Conservation (phyloP, 1,140 invertebrate species). For the Papilio xuthus region DNA sequence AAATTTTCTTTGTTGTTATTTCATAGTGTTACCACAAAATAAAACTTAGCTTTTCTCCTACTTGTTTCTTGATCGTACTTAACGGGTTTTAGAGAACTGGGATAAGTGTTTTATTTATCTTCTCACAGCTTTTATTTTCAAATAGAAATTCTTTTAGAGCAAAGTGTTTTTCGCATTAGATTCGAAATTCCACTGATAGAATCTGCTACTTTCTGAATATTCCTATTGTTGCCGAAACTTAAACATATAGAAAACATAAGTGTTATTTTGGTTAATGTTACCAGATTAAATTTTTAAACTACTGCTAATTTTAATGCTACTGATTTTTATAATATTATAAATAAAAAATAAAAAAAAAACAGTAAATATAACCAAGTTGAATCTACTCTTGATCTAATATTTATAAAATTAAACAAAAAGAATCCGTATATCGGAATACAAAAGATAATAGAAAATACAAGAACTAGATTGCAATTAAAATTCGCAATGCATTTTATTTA, state of each 20-base stretch:
- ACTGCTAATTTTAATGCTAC: no score
- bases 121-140: not conserved
- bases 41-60: slow-evolving; percentile 17
- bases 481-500: not conserved
- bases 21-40: slow-evolving; percentile 16
- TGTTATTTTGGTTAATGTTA: no score
- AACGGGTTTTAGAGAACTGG: slow-evolving; percentile 1
- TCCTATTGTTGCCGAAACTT: not conserved
- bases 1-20: not conserved
- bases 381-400: no score
- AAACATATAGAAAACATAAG: not conserved
- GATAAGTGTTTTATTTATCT: slow-evolving; percentile 26
- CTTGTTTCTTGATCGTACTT: slow-evolving; percentile 8
- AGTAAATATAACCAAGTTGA: no score
- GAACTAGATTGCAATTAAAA: no score
- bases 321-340: no score
- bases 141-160: slow-evolving; percentile 1
- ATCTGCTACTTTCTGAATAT: not conserved
- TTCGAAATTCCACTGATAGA: not conserved
- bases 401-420: no score
- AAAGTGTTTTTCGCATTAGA: slow-evolving; percentile 5
- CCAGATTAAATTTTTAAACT: no score
- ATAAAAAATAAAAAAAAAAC: no score
- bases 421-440: no score
- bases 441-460: no score